Evolutionary conservation across 1,140 invertebrate species (phyloP), one percentile per base, ranked within the genome.

Genomic region (Rhagoletis pomonella): DNA sequence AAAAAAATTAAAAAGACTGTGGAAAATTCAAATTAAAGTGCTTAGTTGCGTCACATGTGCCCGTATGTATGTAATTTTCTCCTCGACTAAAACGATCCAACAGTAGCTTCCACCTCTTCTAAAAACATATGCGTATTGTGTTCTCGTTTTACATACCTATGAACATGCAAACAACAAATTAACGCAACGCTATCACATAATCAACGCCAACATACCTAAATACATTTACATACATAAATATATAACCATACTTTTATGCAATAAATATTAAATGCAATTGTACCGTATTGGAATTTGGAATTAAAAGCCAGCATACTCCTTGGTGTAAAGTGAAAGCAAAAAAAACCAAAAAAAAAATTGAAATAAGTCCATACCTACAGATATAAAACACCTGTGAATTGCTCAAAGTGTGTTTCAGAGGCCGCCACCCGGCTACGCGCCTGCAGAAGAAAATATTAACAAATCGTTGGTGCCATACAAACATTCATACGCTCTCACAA

Each of bases 341-440:
- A 55, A 39, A 29, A 62, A 6, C 4, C 7, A 29, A 29, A 12
- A 67, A 17, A 9, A 69, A 69, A 50, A 81, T 17, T 17, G 9
- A 81, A 9, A 50, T 50, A 73, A 50, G 42, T 47, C 7, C 39
- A 73, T 12, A 50, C 17, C 6, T 73, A 17, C n/a, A n/a, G 2
- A 62, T n/a, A 62, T 62, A 19, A 77, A 81, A 81, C 73, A 81
- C 44, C 73, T 81, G 73, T 81, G 10, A 81, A 58, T 81, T 55
- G 73, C 50, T 81, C 44, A 81, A 47, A 55, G 73, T 55, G 44
- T 55, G 14, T 55, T 55, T 19, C 73, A 29, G 2, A 81, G 12
- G 17, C 73, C 3, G 5, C 10, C 1, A 62, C 44, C 12, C 44
- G 12, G 44, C 10, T 9, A 64, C 12, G 47, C 44, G 39, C 47